A percentile compares a stretch with the other conserved stretches of the same genome.
Evolutionary conservation across 2,888 invertebrate species (phyloP).

Genomic region (Amblyjoppa fuscipennis): DNA sequence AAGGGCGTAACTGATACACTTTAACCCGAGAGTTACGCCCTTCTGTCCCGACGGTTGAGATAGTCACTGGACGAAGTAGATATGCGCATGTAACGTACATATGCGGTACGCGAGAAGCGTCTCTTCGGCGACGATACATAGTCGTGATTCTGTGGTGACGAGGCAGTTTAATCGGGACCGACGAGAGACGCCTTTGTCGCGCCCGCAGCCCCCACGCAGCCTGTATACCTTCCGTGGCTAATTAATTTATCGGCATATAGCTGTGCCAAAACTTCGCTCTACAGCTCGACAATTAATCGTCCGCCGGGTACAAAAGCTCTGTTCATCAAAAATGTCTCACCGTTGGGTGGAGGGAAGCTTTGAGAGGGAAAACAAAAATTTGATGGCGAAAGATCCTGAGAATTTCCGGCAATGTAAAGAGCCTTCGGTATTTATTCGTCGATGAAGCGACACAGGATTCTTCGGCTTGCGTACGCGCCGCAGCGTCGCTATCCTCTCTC

Average conservation of each 20-base stretch:
- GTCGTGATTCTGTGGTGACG: constrained; percentile 27
- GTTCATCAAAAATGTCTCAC: neutral
- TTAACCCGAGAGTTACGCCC: no score
- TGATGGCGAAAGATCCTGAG: neutral
- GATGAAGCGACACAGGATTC: neutral
- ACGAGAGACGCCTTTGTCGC: constrained; percentile 21
- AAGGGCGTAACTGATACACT: no score
- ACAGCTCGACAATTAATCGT: neutral
- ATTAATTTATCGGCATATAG: constrained; percentile 22
- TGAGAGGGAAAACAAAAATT: neutral
- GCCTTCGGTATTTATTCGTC: neutral
- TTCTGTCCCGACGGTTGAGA: neutral
- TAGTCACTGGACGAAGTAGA: neutral
- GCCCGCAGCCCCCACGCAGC: neutral
- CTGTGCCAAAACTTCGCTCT: neutral
- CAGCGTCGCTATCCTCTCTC: neutral
- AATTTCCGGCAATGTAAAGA: neutral
- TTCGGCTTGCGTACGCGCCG: neutral
- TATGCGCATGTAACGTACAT: constrained; percentile 8
- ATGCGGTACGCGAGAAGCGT: constrained; percentile 4
- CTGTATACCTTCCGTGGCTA: constrained; percentile 21
- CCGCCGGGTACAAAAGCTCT: neutral
- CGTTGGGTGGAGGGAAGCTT: neutral
- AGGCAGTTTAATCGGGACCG: constrained; percentile 29
- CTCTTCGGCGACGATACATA: neutral